phyloP scores from a whole-genome alignment of 2,888 invertebrate genomes.

The Cheilosia grossa region DNA sequence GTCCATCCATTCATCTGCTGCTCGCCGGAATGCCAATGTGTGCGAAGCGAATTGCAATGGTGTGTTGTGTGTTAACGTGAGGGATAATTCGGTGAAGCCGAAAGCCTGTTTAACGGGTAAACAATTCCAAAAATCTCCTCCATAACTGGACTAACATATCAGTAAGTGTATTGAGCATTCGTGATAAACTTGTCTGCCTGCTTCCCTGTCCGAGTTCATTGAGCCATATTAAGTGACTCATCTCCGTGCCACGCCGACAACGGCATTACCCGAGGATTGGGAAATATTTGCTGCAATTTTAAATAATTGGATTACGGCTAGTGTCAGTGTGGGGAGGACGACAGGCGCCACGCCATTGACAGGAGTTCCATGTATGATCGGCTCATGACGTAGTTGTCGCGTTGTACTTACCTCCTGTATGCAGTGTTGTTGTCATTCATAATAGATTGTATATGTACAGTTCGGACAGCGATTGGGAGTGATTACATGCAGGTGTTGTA shows the following conservation, averaged over 20 bases:
- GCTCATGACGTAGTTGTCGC: constrained; percentile 19
- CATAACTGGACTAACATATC: constrained; percentile 52
- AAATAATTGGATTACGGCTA: constrained; percentile 52
- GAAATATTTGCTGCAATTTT: constrained; percentile 55
- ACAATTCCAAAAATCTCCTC: constrained; percentile 54
- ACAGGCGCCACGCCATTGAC: constrained; percentile 5
- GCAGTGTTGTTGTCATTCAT: no score
- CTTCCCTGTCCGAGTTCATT: constrained; percentile 16
- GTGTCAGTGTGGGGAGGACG: neutral
- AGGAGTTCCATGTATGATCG: constrained; percentile 40
- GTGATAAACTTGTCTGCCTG: constrained; percentile 38
- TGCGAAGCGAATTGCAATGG: neutral
- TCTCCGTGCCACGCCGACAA: neutral
- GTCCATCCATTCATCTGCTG: constrained; percentile 17
- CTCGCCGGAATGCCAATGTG: constrained; percentile 20
- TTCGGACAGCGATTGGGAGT: no score
- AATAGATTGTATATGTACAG: no score
- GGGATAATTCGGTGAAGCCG: constrained; percentile 52
- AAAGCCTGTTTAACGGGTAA: constrained; percentile 63
- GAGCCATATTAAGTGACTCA: neutral
- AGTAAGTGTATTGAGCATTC: constrained; percentile 50
- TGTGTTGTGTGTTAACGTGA: constrained; percentile 38
- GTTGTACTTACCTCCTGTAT: no score
- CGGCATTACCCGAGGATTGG: constrained; percentile 7
- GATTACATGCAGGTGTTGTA: no score